Evolutionary conservation across 1,140 invertebrate species (phyloP).

Genomic region (Galleria mellonella): DNA sequence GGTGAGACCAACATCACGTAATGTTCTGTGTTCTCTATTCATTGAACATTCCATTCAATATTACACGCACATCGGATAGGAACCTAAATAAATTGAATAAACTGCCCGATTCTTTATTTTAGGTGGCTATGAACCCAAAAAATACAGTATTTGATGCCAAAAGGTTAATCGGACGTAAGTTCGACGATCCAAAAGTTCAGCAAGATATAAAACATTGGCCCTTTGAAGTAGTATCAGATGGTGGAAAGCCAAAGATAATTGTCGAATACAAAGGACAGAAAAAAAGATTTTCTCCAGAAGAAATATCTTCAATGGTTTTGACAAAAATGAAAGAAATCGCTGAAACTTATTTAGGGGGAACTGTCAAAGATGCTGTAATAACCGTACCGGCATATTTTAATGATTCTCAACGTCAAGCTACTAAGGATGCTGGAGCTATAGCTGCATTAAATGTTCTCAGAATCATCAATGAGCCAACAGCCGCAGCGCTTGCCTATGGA

Average conservation of each 20-base stretch:
- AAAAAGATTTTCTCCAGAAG: constrained; percentile 88
- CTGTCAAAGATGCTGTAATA: constrained; percentile 79
- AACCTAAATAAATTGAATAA: neutral
- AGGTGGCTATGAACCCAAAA: constrained; percentile 87
- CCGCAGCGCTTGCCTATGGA: constrained; percentile 89
- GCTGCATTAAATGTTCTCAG: constrained; percentile 87
- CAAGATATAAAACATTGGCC: constrained; percentile 88
- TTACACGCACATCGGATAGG: neutral
- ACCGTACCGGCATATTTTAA: constrained; percentile 83
- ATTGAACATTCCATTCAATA: neutral
- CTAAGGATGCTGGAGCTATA: constrained; percentile 86
- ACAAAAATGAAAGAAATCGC: constrained; percentile 84
- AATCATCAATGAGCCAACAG: constrained; percentile 89
- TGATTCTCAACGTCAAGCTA: constrained; percentile 79
- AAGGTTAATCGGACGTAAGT: constrained; percentile 84
- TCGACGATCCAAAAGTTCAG: constrained; percentile 84
- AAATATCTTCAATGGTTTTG: constrained; percentile 91
- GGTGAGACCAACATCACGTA: neutral
- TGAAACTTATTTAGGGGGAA: constrained; percentile 76
- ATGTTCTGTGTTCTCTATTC: neutral
- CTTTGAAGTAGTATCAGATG: constrained; percentile 81
- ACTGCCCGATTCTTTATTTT: constrained; percentile 15
- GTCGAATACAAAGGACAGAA: constrained; percentile 85
- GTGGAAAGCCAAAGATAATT: constrained; percentile 84
- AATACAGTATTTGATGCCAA: constrained; percentile 92